Conservation (phyloP, 2,888 invertebrate genomes). For the Suillia variegata region DNA sequence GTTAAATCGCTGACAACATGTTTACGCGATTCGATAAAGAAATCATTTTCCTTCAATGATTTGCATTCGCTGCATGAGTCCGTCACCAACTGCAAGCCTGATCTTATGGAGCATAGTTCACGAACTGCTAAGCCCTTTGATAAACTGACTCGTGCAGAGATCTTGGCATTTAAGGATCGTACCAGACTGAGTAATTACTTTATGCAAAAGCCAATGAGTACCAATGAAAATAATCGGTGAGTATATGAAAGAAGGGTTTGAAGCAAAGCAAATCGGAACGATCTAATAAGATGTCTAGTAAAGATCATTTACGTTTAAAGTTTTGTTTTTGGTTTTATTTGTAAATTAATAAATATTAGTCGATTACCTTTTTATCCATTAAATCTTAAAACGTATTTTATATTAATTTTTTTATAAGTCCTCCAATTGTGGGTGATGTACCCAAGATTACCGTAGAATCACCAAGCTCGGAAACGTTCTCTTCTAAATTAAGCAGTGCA, state of each 20-base stretch:
- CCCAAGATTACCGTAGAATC: constrained; percentile 49
- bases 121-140: too few relatives aligned
- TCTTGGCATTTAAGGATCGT: constrained; percentile 11
- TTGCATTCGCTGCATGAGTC: too few relatives aligned
- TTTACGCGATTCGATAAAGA: constrained; percentile 39
- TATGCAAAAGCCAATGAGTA: constrained; percentile 7
- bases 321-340: too few relatives aligned
- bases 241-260: background rate
- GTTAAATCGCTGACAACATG: constrained; percentile 19
- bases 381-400: too few relatives aligned
- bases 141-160: too few relatives aligned
- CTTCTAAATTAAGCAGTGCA: constrained; percentile 38
- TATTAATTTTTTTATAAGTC: too few relatives aligned
- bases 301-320: too few relatives aligned
- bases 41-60: constrained; percentile 52
- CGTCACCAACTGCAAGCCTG: too few relatives aligned
- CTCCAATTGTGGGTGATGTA: constrained; percentile 23
- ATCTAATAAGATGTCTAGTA: too few relatives aligned
- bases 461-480: constrained; percentile 23
- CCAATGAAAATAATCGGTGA: constrained; percentile 3
- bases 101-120: background rate
- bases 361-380: too few relatives aligned
- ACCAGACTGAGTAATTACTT: constrained; percentile 40
- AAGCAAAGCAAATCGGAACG: constrained; percentile 5
- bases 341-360: too few relatives aligned